Base-by-base conservation (phyloP, 2,888 invertebrate species). In the Megamerina dolium region DNA sequence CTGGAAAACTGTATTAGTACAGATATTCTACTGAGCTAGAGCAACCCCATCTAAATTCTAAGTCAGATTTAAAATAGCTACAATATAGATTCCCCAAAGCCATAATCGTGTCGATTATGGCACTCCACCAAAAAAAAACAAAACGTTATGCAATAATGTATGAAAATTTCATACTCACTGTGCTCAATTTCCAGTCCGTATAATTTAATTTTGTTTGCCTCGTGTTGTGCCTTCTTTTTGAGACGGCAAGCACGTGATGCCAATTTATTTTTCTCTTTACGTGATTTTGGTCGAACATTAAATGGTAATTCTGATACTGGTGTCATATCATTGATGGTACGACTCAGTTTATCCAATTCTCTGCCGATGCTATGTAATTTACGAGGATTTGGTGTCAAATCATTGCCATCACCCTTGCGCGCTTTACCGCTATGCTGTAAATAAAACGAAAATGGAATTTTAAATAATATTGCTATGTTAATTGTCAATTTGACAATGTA, bases 201-300 rank as follows among this genome's bases (percentile, higher is more conserved):
- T 3, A 96, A 74, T 74, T 96, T 96, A 43, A 97, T 82, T 74
- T 97, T 97, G 68, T 96, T 96, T 3, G 97, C 96, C 73, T 97
- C 97, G 69, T 97, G 96, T 66, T 96, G 96, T 4, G 97, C 97
- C 74, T 96, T 97, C 73, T 97, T 97, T 79, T 97, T 97, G 61
- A 97, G 76, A 26, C 96, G 81, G 68, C 96, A 97, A 23, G 95
- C 96, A 49, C 96, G 82, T 0, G 96, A 96, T 9, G 97, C 96
- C 42, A 96, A 75, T 73, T 96, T 96, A 70, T 97, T 97, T 69
- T 97, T 96, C 71, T 97, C 96, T 71, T 95, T 95, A 42, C 95
- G 80, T n/a, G 92, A 90, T 67, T 89, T 91, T 10, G 91, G 88
- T 54, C 92, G 75, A 21, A 87, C 83, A 62, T 87, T 88, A 66